Evolutionary conservation across 2,797 vertebrate species (phyloP).

Genomic region (Pitangus sulphuratus): DNA sequence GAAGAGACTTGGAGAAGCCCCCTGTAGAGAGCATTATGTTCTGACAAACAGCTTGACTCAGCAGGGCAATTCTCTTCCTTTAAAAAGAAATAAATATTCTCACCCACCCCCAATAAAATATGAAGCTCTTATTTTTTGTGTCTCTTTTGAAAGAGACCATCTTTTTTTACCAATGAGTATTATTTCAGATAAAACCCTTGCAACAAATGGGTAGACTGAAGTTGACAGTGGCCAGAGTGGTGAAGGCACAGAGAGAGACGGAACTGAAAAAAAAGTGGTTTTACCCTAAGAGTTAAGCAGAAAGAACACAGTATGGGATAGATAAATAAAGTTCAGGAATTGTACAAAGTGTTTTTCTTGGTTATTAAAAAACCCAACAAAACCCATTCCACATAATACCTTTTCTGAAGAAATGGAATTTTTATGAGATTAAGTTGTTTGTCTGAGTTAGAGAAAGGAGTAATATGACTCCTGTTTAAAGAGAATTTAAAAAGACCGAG

Average conservation of each 20-base stretch:
- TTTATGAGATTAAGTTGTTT: not conserved
- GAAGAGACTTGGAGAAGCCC: not conserved
- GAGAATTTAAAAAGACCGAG: not conserved
- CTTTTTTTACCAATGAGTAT: not conserved
- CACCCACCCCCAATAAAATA: not conserved
- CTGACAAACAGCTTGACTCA: not conserved
- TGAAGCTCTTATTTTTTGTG: not conserved
- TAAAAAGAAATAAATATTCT: not conserved
- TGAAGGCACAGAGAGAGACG: not conserved
- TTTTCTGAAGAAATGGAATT: not conserved
- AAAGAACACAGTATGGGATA: not conserved
- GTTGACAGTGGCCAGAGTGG: not conserved
- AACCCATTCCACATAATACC: not conserved
- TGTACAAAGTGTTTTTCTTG: not conserved
- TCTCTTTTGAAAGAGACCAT: not conserved
- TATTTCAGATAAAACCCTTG: not conserved
- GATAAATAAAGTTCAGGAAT: not conserved
- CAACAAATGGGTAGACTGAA: not conserved
- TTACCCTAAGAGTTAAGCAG: not conserved
- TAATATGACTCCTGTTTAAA: not conserved
- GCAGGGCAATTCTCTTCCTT: not conserved
- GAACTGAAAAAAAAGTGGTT: not conserved
- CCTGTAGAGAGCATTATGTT: rapidly evolving
- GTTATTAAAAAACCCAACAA: not conserved
- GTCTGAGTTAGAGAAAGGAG: not conserved